Percentiles rank a stretch among this genome's conserved stretches.
Evolutionary conservation across 1,140 invertebrate genomes (phyloP).

Genomic region (Aleiodes sp.): DNA sequence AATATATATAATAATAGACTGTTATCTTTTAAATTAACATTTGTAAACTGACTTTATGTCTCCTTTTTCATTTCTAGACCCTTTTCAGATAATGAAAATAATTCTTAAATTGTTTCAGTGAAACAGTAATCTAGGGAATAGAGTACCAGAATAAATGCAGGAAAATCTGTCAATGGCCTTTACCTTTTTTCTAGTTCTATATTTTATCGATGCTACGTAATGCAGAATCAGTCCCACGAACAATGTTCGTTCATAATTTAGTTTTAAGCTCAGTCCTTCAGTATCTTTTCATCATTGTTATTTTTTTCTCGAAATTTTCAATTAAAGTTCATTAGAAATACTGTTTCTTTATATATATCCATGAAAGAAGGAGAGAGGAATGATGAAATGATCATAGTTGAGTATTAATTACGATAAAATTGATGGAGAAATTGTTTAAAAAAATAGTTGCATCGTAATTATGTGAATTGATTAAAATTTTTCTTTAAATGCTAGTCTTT

Average conservation of each 20-base stretch:
- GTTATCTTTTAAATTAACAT: not conserved
- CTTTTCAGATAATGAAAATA: not conserved
- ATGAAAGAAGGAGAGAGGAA: not conserved
- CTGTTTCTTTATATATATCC: not conserved
- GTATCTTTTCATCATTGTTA: not conserved
- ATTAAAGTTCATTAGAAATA: not conserved
- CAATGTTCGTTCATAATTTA: not conserved
- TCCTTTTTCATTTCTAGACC: not conserved
- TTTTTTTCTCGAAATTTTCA: not conserved
- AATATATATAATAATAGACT: not conserved
- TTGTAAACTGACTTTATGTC: no score
- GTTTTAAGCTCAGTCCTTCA: not conserved
- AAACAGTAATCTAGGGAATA: not conserved
- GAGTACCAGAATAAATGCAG: not conserved
- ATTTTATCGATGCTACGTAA: not conserved
- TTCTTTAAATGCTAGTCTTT: constrained; percentile 38
- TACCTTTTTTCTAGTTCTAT: not conserved
- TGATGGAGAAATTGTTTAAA: constrained; percentile 27
- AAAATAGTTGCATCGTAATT: constrained; percentile 32
- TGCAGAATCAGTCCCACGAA: not conserved
- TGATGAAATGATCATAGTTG: not conserved
- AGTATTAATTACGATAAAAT: not conserved
- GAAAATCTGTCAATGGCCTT: not conserved
- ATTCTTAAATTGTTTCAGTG: not conserved
- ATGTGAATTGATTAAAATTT: constrained; percentile 18